Conservation (phyloP, 2,888 invertebrate genomes). For the Hypselothyrea guttata region DNA sequence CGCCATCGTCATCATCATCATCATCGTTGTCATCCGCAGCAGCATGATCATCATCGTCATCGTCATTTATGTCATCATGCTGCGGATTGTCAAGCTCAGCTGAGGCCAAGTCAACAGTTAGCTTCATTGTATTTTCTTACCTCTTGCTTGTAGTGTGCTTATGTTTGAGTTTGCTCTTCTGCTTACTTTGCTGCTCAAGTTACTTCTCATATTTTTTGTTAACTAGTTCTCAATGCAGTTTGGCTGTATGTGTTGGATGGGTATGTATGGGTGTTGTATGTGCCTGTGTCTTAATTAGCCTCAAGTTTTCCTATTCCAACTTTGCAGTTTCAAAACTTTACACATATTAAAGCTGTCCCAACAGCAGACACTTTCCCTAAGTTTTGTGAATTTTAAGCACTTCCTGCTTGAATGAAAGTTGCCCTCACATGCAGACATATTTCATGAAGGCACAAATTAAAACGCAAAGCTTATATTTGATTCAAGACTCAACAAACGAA, state of each 20-base stretch:
- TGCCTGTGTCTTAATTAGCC: conserved; percentile 34
- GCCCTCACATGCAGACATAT: too few relatives aligned
- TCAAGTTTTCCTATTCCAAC: conserved; percentile 17
- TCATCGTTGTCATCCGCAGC: conserved; percentile 7
- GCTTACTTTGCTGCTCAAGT: conserved; percentile 19
- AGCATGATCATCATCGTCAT: conserved; percentile 3
- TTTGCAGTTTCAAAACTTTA: conserved; percentile 2
- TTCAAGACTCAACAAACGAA: too few relatives aligned
- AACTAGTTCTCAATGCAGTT: background rate
- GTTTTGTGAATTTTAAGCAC: too few relatives aligned
- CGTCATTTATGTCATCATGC: too few relatives aligned
- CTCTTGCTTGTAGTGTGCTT: conserved; percentile 13
- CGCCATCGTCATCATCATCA: conserved; percentile 4
- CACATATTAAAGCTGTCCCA: conserved; percentile 20
- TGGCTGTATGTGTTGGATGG: background rate
- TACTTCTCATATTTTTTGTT: conserved; percentile 1
- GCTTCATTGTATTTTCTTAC: conserved; percentile 34
- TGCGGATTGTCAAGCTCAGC: conserved; percentile 17
- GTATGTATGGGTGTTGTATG: background rate
- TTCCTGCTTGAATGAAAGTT: too few relatives aligned
- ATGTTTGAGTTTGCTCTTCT: conserved; percentile 30
- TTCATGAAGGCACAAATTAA: too few relatives aligned
- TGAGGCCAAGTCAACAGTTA: conserved; percentile 27
- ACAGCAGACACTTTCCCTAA: background rate
- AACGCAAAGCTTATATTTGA: too few relatives aligned